Base-by-base conservation (phyloP, 2,797 vertebrate species). In the Notolepis coatsorum region DNA sequence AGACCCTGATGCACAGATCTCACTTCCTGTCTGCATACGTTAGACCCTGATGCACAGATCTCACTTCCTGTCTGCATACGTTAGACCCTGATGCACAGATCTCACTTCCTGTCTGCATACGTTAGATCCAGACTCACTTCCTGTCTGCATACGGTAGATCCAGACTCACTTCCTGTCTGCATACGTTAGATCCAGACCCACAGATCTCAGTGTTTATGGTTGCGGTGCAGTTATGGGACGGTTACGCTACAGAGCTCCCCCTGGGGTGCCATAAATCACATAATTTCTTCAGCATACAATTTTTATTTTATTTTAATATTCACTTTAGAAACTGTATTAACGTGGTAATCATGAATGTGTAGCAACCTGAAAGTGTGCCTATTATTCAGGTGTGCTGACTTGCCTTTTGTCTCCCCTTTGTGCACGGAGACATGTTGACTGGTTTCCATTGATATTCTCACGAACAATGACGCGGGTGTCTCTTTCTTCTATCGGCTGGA, bases 261-360 rank as follows among this genome's bases (percentile, higher is more conserved):
- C 88, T 66, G 69, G 79, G 88, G 91, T 83, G 84, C 87, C 87
- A 90, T 92, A 92, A 92, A 91, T 93, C 91, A 88, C 86, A 82
- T 88, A 81, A 89, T 88, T 93, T 92, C 88, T 92, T 92, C 82
- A 75, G 92, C 87, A 91, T 79, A 87, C 83, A 73, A 75, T 68
- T 69, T 65, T 92, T 91, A 89, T 91, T 90, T 90, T 77, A 84
- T 91, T 93, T 89, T 85, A 85, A 85, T 83, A 84, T 66, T 63
- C 71, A 77, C 81, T 80, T 84, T 88, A 86, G 77, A 74, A 74
- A 75, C n/a, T n/a, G 81, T 84, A 82, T 71, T 58, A 75, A 62
- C 63, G 57, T n/a, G n/a, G n/a, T n/a, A n/a, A n/a, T n/a, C n/a
- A n/a, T n/a, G n/a, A n/a, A n/a, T n/a, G n/a, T n/a, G n/a, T n/a